These are phyloP conservation scores for Sebastes aleutianus DNA, from an alignment of 2,797 vertebrate species.

Conservation along the genomic window DNA sequence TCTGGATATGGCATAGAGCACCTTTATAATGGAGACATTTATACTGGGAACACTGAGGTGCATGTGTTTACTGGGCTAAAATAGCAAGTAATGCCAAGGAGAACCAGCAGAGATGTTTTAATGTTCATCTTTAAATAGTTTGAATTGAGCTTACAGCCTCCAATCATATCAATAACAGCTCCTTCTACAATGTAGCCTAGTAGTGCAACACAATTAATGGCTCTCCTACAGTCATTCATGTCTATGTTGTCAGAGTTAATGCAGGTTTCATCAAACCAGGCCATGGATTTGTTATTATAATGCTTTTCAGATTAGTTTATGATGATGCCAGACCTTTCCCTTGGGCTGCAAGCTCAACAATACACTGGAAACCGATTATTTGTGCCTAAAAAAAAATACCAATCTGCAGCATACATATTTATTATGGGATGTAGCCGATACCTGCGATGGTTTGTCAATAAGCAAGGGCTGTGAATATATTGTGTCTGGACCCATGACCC, in stretches of 20 bases:
- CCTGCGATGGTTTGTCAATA: conserved; percentile 78
- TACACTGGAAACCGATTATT: conserved; percentile 62
- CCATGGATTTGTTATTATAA: conserved; percentile 56
- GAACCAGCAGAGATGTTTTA: conserved; percentile 2
- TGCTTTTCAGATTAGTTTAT: conserved; percentile 68
- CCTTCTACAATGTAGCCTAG: not conserved
- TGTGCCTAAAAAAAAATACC: conserved; percentile 50
- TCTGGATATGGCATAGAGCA: no score
- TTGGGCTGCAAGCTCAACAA: conserved; percentile 42
- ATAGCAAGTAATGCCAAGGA: not conserved
- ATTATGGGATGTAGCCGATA: conserved; percentile 70
- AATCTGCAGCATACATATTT: conserved; percentile 75
- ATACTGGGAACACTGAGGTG: not conserved
- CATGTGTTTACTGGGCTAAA: not conserved
- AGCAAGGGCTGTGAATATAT: conserved; percentile 76
- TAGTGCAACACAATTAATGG: conserved; percentile 35
- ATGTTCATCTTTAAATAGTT: conserved; percentile 11
- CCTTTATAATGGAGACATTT: not conserved
- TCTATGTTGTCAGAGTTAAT: conserved; percentile 43
- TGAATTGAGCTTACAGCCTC: not conserved
- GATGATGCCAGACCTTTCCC: conserved; percentile 56
- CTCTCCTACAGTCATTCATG: conserved; percentile 30
- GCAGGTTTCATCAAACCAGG: conserved; percentile 48
- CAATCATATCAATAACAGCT: conserved; percentile 16
- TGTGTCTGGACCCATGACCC: conserved; percentile 74